Base-by-base conservation (phyloP, 1,140 invertebrate species). In the Papilio xuthus region DNA sequence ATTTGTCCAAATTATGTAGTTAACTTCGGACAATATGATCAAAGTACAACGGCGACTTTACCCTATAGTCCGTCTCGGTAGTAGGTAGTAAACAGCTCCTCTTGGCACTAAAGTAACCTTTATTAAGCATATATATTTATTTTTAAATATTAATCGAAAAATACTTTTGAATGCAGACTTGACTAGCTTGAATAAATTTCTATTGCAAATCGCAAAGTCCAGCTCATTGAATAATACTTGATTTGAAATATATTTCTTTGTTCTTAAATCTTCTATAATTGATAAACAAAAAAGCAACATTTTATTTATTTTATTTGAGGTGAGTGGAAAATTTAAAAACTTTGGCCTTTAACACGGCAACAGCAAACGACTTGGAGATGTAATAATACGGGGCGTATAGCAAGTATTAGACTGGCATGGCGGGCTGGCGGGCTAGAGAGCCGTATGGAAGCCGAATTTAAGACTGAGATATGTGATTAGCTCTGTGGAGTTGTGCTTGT, bases 381-480 rank as follows among this genome's bases (percentile, higher is more conserved):
- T 26, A 75, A 56, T 53, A 75, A 75, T 32, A 75, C 72, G 26
- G n/a, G 32, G n/a, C 20, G 20, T 53, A 42, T 37, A 76, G 74
- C 53, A n/a, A 41, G 60, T 12, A 32, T 32, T 32, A 18, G 53
- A 18, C 50, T 28, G 26, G 28, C 28, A 10, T 23, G 44, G 20
- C 42, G 71, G 44, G 47, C 47, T 28, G 15, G 60, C 56, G 32
- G 28, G 74, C 74, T 32, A 60, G 74, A 10, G 53, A 53, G 72
- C 47, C 23, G 44, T 79, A 41, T 78, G 72, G 79, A 85, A 82
- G 77, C 80, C 82, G 81, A 80, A 84, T 81, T 82, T 81, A 71
- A 83, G 80, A 82, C 80, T 80, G 81, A 84, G 83, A 85, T 79
- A 80, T 83, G 84, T 88, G 88, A 88, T 89, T 89, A 89, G 84